These are phyloP conservation scores for Cynopterus brachyotis DNA, from an alignment of 2,113 vertebrate species.

Conservation along the genomic window DNA sequence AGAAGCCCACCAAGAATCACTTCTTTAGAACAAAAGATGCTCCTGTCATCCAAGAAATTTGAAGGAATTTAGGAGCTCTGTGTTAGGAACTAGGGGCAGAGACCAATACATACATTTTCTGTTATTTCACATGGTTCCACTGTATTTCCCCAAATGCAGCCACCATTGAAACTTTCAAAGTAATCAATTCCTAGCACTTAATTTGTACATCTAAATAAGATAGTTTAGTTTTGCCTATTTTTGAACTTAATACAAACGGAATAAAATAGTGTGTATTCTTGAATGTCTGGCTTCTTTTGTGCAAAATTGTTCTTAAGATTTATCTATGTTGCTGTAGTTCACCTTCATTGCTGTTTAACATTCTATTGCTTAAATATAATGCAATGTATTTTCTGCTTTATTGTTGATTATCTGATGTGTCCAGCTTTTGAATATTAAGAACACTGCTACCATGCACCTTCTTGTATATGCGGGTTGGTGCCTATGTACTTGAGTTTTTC, in stretches of 20 bases:
- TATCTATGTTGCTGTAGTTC: background rate
- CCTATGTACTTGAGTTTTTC: background rate
- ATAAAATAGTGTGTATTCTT: background rate
- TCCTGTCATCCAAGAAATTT: background rate
- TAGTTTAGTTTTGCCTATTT: slow-evolving; percentile 1
- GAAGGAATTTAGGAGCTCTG: background rate
- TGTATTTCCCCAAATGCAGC: background rate
- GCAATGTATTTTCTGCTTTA: background rate
- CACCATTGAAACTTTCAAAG: background rate
- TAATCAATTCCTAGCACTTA: background rate
- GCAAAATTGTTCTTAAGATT: background rate
- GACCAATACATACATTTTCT: background rate
- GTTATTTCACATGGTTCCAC: background rate
- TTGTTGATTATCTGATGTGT: background rate
- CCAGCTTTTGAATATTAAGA: background rate
- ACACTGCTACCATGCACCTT: background rate
- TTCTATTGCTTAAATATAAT: background rate
- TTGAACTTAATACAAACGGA: background rate
- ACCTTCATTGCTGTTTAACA: background rate
- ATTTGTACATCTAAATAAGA: background rate
- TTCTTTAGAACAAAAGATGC: background rate
- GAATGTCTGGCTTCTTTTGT: background rate
- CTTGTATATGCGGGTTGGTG: background rate
- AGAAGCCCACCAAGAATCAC: background rate
- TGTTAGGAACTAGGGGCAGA: background rate